Evolutionary conservation across 1,140 invertebrate genomes (phyloP), one percentile per base, ranked within the genome.

Genomic region (Atta cephalotes): DNA sequence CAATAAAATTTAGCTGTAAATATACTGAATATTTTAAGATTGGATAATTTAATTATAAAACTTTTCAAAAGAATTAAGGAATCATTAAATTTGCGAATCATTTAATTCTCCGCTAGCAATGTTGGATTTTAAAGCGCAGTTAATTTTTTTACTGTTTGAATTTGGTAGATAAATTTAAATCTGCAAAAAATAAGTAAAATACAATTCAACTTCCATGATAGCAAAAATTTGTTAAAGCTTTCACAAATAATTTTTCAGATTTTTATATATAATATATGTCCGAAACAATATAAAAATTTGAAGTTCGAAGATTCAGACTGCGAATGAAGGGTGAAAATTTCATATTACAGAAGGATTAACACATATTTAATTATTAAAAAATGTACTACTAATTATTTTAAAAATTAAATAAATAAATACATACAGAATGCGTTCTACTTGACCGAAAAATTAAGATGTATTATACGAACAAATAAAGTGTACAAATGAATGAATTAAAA

Each of bases 321-420:
- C 35, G 35, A 7, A 39, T 39, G 9, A 45, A 45, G 39, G 9
- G 39, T 45, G 9, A 10, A 45, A 45, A 45, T 45, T 45, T 45
- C 10, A 45, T 45, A 45, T 45, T 45, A 45, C 39, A 45, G 39
- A 10, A 45, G 10, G 39, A 45, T 45, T 45, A 12, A 45, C 39
- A 45, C 39, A 45, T 5, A 9, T 39, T 39, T 16, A 39, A 58
- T 58, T 21, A 76, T 1, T 16, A 12, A 58, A 76, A 60, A 25
- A 28, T 35, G 9, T 72, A 58, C 4, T 35, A 21, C 35, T 74
- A 58, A 21, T n/a, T 51, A n/a, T 71, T 45, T 39, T 12, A 58
- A 58, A 35, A 58, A 53, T 56, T 66, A 21, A 68, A n/a, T 25
- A 51, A 72, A n/a, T 18, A 14, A 56, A 74, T 58, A 56, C 16